Evolutionary conservation across 2,888 invertebrate genomes (phyloP), one percentile per base, ranked within the genome.

Genomic region (Cristatella mucedo): DNA sequence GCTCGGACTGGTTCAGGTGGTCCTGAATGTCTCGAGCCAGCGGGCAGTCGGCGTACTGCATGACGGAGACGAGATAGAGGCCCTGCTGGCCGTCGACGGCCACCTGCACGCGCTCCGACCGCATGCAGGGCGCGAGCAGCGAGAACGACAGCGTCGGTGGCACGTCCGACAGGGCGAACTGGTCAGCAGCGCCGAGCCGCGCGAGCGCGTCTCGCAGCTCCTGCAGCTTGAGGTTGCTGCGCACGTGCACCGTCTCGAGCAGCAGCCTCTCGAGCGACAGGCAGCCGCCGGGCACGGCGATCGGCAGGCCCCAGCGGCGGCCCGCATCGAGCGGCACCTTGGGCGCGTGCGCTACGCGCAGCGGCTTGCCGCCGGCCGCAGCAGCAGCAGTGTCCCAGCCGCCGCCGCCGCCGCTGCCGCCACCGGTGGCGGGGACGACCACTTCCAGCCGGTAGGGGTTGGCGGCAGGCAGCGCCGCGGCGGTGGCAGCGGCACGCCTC

Each of bases 61-160:
- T 39, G 3, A 91, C 82, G 56, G 89, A 85, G 50, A 85, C 83
- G 48, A 86, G 79, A 53, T 85, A 73, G 68, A 82, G 78, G 1
- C 93, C 93, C 5, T 84, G 84, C 66, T 89, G 87, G 22, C 87
- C 85, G 63, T 91, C 87, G 38, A 93, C 86, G 20, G 87, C 82
- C 43, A 93, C 80, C 43, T 89, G 73, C 47, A 93, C 73, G 63
- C 85, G 82, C 64, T 93, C 91, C 0, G 89, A 87, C 48, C 84
- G 74, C 55, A 89, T 71, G 62, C 86, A 89, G 19, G 89, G 89
- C 51, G 78, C 76, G 38, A 91, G 71, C 47, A 89, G 78, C 2
- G 87, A 85, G 42, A 89, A 80, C 20, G 85, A 83, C 45, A 93
- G 71, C 53, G 89, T 84, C 43, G 87, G 84, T 21, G 93, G 91